These are phyloP conservation scores for Micrasema minimum DNA, from an alignment of 1,140 invertebrate genomes.

Conservation along the genomic window DNA sequence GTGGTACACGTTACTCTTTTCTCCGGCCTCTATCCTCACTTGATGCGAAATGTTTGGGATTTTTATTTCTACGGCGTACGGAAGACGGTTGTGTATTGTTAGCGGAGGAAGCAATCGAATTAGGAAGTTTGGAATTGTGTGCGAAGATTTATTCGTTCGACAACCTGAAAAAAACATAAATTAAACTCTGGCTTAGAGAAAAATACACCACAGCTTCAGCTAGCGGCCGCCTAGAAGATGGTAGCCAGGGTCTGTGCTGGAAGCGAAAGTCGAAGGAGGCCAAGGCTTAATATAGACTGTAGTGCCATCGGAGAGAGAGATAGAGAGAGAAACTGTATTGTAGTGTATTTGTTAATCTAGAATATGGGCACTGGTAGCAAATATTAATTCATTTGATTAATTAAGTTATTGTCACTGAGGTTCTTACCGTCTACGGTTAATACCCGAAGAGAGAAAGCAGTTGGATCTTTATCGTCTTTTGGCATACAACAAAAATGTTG, in stretches of 20 bases:
- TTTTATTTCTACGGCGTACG: constrained; percentile 73
- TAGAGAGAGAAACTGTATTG: too few species aligned
- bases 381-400: too few species aligned
- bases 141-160: constrained; percentile 62
- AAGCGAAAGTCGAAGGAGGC: too few species aligned
- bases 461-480: constrained; percentile 67
- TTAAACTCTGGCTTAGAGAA: too few species aligned
- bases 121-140: constrained; percentile 77
- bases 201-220: too few species aligned
- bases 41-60: constrained; percentile 66
- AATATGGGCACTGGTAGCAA: too few species aligned
- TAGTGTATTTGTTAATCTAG: too few species aligned
- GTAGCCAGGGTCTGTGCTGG: too few species aligned
- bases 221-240: too few species aligned
- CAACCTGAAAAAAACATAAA: constrained; percentile 42
- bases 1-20: constrained; percentile 75
- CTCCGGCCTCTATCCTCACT: constrained; percentile 77
- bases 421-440: constrained; percentile 62
- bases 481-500: constrained; percentile 72
- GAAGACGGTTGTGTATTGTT: constrained; percentile 80
- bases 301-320: too few species aligned
- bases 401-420: too few species aligned
- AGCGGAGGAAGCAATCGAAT: constrained; percentile 79
- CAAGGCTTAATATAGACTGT: too few species aligned
- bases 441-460: constrained; percentile 74